These are phyloP conservation scores for Siniperca undulata DNA, from an alignment of 2,797 vertebrate genomes.

Conservation along the genomic window DNA sequence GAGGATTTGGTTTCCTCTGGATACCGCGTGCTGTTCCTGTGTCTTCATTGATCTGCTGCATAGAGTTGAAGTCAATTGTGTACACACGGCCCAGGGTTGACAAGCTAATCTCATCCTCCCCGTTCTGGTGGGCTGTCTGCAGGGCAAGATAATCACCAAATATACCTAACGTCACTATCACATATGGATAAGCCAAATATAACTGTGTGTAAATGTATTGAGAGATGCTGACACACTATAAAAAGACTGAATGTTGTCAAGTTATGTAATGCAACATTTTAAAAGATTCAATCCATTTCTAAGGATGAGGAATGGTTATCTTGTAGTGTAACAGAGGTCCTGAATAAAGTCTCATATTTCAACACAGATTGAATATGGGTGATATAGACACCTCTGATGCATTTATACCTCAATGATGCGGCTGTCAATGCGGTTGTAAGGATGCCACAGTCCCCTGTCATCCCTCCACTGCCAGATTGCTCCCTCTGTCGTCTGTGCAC, in stretches of 20 bases:
- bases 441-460: slow-evolving; percentile 98
- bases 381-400: not conserved
- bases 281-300: not conserved
- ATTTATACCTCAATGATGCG: slow-evolving; percentile 97
- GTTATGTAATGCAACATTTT: not conserved
- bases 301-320: not conserved
- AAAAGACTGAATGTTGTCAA: slow-evolving; percentile 9
- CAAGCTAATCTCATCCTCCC: slow-evolving; percentile 99
- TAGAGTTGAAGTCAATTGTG: slow-evolving; percentile 99
- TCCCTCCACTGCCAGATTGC: slow-evolving; percentile 99
- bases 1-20: slow-evolving; percentile 99
- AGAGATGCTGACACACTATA: not conserved
- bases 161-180: slow-evolving; percentile 44
- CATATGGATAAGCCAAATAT: slow-evolving; percentile 4
- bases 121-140: slow-evolving; percentile 99
- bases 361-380: not conserved
- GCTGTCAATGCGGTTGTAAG: slow-evolving; percentile 99
- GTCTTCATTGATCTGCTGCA: slow-evolving; percentile 99
- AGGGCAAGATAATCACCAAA: slow-evolving; percentile 69
- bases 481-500: slow-evolving; percentile 96
- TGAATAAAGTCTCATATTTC: not conserved
- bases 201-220: not conserved
- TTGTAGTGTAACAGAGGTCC: not conserved
- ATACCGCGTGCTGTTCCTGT: slow-evolving; percentile 99
- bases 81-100: slow-evolving; percentile 99